phyloP scores from a whole-genome alignment of 1,140 invertebrate genomes.

The Charaxes varanes region DNA sequence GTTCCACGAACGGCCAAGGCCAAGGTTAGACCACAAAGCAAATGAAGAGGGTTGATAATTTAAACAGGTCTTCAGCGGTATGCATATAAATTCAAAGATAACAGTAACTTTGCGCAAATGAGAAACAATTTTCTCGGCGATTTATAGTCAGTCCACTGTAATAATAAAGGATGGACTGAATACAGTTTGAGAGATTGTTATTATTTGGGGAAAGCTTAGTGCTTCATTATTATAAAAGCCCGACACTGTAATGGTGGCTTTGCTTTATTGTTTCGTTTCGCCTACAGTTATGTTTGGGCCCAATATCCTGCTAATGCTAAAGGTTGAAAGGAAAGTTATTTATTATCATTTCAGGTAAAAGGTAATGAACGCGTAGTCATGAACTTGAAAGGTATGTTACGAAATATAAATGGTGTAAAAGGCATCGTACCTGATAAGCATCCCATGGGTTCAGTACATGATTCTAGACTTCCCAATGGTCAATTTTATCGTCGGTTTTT shows the following conservation, averaged over 20 bases:
- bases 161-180: slow-evolving; percentile 14
- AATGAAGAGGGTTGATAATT: slow-evolving; percentile 17
- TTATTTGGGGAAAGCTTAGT: slow-evolving; percentile 7
- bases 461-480: no score
- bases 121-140: slow-evolving; percentile 19
- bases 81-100: slow-evolving; percentile 24
- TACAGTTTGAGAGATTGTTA: slow-evolving; percentile 12
- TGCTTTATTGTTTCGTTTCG: background rate
- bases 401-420: no score
- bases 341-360: no score
- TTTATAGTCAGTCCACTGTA: slow-evolving; percentile 17
- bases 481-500: no score
- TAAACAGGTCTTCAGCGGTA: slow-evolving; percentile 17
- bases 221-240: slow-evolving; percentile 3
- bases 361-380: no score
- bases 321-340: no score
- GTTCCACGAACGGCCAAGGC: no score
- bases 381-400: no score
- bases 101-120: slow-evolving; percentile 19
- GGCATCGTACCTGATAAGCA: no score
- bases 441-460: no score
- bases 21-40: slow-evolving; percentile 14
- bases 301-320: no score
- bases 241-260: background rate
- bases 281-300: no score